phyloP scores from a whole-genome alignment of 2,797 vertebrate genomes.

The Tragelaphus oryx region DNA sequence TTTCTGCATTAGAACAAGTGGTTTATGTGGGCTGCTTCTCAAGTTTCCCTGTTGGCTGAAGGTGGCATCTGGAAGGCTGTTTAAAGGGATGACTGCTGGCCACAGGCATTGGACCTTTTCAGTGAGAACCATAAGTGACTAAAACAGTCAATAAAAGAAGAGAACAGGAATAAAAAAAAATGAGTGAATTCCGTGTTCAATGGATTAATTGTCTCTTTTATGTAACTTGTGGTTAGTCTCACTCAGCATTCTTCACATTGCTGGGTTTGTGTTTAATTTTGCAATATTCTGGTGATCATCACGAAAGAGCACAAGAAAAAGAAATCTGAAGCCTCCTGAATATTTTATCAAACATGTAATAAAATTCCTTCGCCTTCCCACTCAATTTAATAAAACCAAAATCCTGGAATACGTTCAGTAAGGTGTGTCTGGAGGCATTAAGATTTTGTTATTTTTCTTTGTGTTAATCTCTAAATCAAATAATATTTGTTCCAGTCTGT shows the following conservation, averaged over 20 bases:
- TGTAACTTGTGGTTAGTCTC: conserved; percentile 71
- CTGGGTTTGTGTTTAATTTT: conserved; percentile 56
- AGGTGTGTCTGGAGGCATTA: conserved; percentile 28
- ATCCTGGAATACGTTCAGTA: not conserved
- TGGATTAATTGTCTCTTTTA: conserved; percentile 70
- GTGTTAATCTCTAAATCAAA: conserved; percentile 56
- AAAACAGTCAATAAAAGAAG: conserved; percentile 54
- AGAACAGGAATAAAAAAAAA: conserved; percentile 37
- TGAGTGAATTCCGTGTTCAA: conserved; percentile 50
- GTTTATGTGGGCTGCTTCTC: conserved; percentile 52
- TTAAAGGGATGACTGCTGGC: conserved; percentile 65
- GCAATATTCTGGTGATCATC: not conserved
- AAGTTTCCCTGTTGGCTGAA: conserved; percentile 26
- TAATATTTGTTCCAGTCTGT: not conserved
- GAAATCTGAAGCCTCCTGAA: not conserved
- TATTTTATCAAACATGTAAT: not conserved
- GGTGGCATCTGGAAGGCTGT: conserved; percentile 23
- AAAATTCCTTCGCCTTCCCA: not conserved
- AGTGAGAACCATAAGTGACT: conserved; percentile 42
- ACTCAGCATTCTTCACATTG: conserved; percentile 67
- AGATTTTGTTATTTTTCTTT: not conserved
- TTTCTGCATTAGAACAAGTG: conserved; percentile 40
- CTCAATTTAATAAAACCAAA: not conserved
- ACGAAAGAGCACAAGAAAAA: not conserved
- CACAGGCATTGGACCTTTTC: conserved; percentile 67